Percentiles rank a stretch among this genome's conserved stretches.
These are phyloP conservation scores for Leptestheria dahalacensis DNA, from an alignment of 1,140 invertebrate genomes.

Conservation along the genomic window DNA sequence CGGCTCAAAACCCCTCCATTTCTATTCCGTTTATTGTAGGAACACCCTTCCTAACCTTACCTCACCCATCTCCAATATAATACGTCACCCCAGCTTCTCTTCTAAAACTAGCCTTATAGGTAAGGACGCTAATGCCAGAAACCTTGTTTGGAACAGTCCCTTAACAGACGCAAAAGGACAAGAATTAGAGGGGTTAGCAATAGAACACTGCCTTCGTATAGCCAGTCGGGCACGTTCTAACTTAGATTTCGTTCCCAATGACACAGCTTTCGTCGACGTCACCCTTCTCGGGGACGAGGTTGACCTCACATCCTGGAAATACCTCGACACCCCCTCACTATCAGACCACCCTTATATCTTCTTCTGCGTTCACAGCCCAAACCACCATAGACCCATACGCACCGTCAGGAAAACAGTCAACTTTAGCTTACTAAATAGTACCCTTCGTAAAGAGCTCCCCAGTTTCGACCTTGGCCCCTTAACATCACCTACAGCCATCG, in stretches of 20 bases:
- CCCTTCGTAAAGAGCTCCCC: no score
- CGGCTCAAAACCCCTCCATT: neutral
- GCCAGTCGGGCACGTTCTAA: neutral
- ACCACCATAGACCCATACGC: neutral
- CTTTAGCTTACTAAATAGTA: neutral
- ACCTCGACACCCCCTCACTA: neutral
- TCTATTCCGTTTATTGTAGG: neutral
- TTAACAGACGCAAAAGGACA: neutral
- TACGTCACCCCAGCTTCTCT: no score
- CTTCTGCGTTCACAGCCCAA: neutral
- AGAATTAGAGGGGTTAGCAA: neutral
- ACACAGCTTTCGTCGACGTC: neutral
- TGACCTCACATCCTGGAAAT: neutral
- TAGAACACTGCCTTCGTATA: neutral
- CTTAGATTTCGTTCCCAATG: neutral
- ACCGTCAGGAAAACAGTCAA: neutral
- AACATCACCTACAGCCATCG: no score
- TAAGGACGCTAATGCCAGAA: neutral
- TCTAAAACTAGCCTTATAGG: neutral
- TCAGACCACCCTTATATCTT: slow-evolving; percentile 4
- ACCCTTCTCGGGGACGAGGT: neutral
- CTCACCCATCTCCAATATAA: neutral
- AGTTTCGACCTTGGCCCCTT: no score
- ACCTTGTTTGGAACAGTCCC: neutral
- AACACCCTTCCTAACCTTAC: neutral